Evolutionary conservation across 2,888 invertebrate species (phyloP), one percentile per base, ranked within the genome.

Genomic region (Caenorhabditis sulstoni): DNA sequence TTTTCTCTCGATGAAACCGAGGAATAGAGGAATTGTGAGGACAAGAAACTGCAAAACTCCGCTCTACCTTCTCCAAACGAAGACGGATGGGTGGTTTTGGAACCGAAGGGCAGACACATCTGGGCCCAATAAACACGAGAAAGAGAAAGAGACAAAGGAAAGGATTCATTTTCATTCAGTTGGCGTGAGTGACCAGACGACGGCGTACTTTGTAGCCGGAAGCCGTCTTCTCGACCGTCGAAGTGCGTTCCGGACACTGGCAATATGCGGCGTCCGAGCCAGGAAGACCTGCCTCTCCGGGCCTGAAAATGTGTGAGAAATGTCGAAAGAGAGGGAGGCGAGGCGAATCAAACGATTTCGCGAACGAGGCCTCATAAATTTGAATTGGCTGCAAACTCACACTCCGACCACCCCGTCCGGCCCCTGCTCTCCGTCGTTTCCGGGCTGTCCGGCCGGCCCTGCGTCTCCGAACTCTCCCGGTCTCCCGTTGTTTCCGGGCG

Each of bases 361-460:
- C 23, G 22, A 50, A 47, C 18, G 47, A 18, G 11, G 8, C 18
- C 49, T 9, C 41, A 65, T 39, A 20, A 49, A 52, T 52, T n/a
- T 14, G 9, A 29, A 23, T n/a, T 58, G 22, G 22, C n/a, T 35
- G 20, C 22, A 41, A 29, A 61, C 67, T 79, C 49, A 79, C 78
- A 53, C 35, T 79, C 82, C 82, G n/a, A 67, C 68, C 14, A 64
- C 59, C 44, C 83, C 83, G 53, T 80, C 76, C 1, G 71, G 55
- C 16, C 83, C 83, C 20, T 58, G 67, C 20, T 76, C 62, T 12
- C 83, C 83, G 39, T 74, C 80, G 16, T 64, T 64, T 67, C 82
- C 82, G 16, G 67, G 76, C 23, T 61, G 45, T 2, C 82, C 82
- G 50, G 66, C 55, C 18, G 64, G 47, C 64, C 82, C 82, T 0